Evolutionary conservation across 1,140 invertebrate species (phyloP).

Genomic region (Solenopsis fugax): DNA sequence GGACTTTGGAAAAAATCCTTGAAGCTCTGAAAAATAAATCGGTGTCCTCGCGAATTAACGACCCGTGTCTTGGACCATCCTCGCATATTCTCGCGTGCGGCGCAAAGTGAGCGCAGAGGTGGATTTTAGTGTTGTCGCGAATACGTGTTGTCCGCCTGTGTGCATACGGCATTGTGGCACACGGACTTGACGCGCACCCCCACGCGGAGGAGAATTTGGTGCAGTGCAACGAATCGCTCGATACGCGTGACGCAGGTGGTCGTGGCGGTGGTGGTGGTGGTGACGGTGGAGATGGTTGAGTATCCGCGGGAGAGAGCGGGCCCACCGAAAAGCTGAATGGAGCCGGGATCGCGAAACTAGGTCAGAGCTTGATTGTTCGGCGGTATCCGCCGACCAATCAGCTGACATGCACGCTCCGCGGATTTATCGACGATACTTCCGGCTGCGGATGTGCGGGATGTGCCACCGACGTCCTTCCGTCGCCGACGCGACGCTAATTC

Average conservation of each 20-base stretch:
- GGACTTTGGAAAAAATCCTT: neutral
- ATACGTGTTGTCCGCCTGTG: neutral
- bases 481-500: neutral
- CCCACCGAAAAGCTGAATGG: conserved; percentile 81
- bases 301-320: conserved; percentile 54
- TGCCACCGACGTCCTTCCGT: neutral
- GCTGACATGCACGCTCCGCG: conserved; percentile 45
- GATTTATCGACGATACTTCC: conserved; percentile 46
- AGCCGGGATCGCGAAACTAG: conserved; percentile 75
- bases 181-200: neutral
- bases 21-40: neutral
- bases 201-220: conserved; percentile 45
- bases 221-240: conserved; percentile 76
- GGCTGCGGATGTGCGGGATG: neutral
- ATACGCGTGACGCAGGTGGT: conserved; percentile 79
- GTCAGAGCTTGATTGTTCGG: conserved; percentile 74
- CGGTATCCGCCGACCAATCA: conserved; percentile 65
- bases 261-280: conserved; percentile 58
- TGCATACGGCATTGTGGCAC: conserved; percentile 1
- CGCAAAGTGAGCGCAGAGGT: neutral
- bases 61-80: neutral
- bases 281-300: conserved; percentile 51
- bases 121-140: neutral
- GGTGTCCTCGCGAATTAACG: conserved; percentile 22
- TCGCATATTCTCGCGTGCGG: conserved; percentile 16